Base-by-base conservation (phyloP, 2,797 vertebrate species). In the Clarias pachynema region DNA sequence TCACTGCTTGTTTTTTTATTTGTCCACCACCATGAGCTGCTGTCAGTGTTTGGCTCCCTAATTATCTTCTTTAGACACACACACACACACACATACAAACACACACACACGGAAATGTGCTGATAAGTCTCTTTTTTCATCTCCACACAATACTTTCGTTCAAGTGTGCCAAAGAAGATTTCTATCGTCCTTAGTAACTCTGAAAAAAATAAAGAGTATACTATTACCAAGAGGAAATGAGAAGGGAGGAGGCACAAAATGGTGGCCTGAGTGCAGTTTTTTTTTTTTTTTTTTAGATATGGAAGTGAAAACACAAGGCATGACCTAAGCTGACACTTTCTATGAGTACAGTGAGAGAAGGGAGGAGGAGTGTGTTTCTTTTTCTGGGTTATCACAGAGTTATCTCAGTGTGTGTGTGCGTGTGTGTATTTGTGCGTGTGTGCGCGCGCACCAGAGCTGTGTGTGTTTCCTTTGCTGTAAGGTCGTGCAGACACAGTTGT, bases 121-220 rank as follows among this genome's bases (percentile, higher is more conserved):
- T 82, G 84, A 89, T 89, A 88, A 83, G 73, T 84, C 68, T 82
- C 10, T 79, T 84, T 68, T 72, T 59, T 75, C 40, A 60, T 82
- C 78, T 79, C 22, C 70, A 78, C 82, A 90, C 88, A 90, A 91
- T 87, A 59, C 78, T 81, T 29, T 75, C 77, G 86, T 91, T 91
- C 53, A 86, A 69, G 82, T 73, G 31, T 60, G 85, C 84, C 85
- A 88, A 40, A 83, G 82, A 88, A 80, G 85, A 88, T 86, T 75
- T 53, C 44, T 89, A 84, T 80, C 70, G 15, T 86, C 79, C 77
- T 44, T 72, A 72, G 88, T 86, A 79, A 88, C 85, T 68, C 63
- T 68, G n/a, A 86, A 83, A 87, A 87, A 72, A 86, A 34, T 3
- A 37, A 14, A 53, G 63, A 69, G 82, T 1, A 60, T 77, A 84